Conservation (phyloP, 2,797 vertebrate species). For the Anguilla pacifica region DNA sequence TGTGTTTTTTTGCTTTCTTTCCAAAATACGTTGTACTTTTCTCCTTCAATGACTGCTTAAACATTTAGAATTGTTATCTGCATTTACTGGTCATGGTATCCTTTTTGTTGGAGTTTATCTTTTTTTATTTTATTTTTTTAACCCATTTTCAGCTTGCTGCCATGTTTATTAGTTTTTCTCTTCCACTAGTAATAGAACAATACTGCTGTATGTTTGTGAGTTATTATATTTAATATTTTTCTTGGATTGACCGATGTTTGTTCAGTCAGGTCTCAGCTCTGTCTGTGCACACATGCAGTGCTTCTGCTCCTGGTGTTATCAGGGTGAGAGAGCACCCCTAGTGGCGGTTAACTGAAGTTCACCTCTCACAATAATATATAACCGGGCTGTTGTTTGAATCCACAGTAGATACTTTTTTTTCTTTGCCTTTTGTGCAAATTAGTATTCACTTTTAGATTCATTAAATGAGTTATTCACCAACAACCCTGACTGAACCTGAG, state of each 20-base stretch:
- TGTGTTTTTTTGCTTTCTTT: too few relatives aligned
- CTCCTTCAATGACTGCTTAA: background rate
- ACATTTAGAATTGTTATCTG: background rate
- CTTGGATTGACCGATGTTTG: background rate
- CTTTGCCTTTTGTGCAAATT: background rate
- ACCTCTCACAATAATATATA: background rate
- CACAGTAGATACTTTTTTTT: background rate
- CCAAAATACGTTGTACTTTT: too few relatives aligned
- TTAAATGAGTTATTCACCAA: background rate
- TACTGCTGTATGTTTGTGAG: background rate
- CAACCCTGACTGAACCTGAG: background rate
- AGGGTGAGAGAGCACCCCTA: conserved; percentile 70
- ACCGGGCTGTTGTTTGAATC: background rate
- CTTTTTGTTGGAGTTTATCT: background rate
- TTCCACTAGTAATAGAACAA: background rate
- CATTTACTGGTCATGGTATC: background rate
- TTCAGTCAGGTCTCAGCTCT: conserved; percentile 7
- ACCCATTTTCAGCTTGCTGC: background rate
- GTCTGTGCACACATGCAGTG: conserved; percentile 45
- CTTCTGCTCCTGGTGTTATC: background rate
- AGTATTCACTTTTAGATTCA: background rate
- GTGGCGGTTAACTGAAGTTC: conserved; percentile 50
- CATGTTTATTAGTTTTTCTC: background rate
- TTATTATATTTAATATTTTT: background rate
- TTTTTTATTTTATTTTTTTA: background rate